A percentile compares a stretch with the other conserved stretches of the same genome.
Evolutionary conservation across 2,113 vertebrate genomes (phyloP).

Genomic region (Rhinolophus sinicus): DNA sequence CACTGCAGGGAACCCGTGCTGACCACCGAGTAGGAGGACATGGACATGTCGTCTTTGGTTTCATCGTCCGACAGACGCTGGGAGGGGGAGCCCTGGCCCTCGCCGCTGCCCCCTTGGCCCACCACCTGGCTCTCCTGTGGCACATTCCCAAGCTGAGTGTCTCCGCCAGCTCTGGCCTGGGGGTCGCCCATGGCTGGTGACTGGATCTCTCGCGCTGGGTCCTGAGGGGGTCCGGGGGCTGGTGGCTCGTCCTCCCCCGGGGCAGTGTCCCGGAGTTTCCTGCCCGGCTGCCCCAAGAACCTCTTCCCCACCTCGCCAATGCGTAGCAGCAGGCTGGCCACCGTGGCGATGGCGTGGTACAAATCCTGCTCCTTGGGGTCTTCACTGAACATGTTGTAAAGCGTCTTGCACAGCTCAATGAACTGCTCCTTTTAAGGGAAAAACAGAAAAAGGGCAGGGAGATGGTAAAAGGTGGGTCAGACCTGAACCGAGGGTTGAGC

Average conservation of each 20-base stretch:
- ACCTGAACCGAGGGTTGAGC: too few relatives aligned
- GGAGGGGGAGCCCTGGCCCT: conserved; percentile 82
- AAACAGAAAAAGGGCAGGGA: background rate
- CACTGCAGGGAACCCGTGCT: conserved; percentile 93
- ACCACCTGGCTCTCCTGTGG: conserved; percentile 80
- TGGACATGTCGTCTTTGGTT: conserved; percentile 93
- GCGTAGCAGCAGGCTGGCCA: conserved; percentile 95
- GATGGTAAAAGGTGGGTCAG: background rate
- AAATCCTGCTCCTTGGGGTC: conserved; percentile 93
- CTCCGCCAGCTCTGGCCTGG: conserved; percentile 67
- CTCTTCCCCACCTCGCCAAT: conserved; percentile 98
- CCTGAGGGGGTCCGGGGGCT: conserved; percentile 70
- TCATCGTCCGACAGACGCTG: conserved; percentile 90
- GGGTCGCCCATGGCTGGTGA: conserved; percentile 58
- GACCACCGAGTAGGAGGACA: conserved; percentile 96
- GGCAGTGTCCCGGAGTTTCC: conserved; percentile 82
- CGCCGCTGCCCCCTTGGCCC: conserved; percentile 77
- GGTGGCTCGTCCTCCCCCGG: conserved; percentile 79
- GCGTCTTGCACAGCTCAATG: conserved; percentile 97
- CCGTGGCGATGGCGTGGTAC: conserved; percentile 97
- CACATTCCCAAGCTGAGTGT: conserved; percentile 74
- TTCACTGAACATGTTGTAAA: conserved; percentile 99
- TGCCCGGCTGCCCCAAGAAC: conserved; percentile 87
- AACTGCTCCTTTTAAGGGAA: conserved; percentile 93
- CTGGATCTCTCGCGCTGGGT: conserved; percentile 73